A percentile compares a stretch with the other conserved stretches of the same genome.
Evolutionary conservation across 1,140 invertebrate species (phyloP).

Genomic region (Pseudachorutes palmiensis): DNA sequence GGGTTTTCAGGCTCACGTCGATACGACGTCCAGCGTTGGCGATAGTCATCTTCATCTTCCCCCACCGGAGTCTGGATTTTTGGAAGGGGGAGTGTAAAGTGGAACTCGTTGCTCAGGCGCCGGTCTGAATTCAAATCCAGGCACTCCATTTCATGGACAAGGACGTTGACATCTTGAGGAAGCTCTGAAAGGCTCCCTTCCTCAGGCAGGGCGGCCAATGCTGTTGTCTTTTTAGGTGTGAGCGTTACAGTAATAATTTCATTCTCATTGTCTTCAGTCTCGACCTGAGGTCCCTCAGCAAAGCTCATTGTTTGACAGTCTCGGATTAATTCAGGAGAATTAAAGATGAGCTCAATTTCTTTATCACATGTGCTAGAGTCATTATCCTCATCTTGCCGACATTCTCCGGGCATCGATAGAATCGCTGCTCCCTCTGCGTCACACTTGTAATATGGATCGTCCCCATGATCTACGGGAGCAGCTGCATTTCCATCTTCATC

Average conservation of each 20-base stretch:
- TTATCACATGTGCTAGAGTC: not conserved
- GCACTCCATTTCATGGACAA: slow-evolving; percentile 2
- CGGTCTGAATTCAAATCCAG: not conserved
- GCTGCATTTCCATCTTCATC: not conserved
- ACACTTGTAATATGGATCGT: not conserved
- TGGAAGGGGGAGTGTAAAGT: not conserved
- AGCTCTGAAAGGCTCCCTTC: not conserved
- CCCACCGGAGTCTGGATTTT: not conserved
- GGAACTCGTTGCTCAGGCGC: not conserved
- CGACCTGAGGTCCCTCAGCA: not conserved
- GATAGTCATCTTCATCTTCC: not conserved
- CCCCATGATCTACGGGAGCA: not conserved
- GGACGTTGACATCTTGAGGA: not conserved
- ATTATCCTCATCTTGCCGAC: not conserved
- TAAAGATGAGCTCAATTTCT: not conserved
- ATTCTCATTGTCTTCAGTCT: not conserved
- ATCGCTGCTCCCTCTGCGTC: not conserved
- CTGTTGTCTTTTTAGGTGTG: not conserved
- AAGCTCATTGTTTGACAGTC: not conserved
- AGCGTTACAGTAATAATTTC: not conserved
- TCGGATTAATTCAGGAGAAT: not conserved
- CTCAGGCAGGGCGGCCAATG: not conserved
- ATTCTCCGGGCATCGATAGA: not conserved
- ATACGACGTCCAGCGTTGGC: not conserved
- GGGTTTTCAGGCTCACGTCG: not conserved